Base-by-base conservation (phyloP, 2,113 vertebrate species). In the Thymallus thymallus region DNA sequence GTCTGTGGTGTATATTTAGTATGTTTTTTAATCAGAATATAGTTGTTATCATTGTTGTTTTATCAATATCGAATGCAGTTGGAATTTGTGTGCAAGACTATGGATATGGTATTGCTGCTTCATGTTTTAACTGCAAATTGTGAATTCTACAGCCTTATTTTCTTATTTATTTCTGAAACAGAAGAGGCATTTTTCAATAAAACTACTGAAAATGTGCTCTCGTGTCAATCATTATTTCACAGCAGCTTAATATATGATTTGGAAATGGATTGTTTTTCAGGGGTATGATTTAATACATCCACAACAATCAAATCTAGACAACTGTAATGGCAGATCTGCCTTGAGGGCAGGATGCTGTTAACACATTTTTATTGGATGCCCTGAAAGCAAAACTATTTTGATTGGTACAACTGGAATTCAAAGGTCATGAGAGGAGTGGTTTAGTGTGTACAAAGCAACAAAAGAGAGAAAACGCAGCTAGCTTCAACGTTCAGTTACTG, bases 161-260 rank as follows among this genome's bases (percentile, higher is more conserved):
- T 94, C 92, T 94, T 98, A 98, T 99, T 99, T 98, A 98, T 99
- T 99, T 98, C 96, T 97, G 94, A 97, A 97, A 95, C 93, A 95
- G 94, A 97, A 95, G 96, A 99, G 96, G 97, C 96, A 96, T 98
- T 99, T 99, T 99, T 98, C 96, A 99, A 99, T 99, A 99, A 99
- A 99, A 99, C 97, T 98, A 98, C 97, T 98, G 97, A 99, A 99
- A 99, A 98, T 88, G 71, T 79, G 74, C 62, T 4, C 6, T 13
- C 2, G 60, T 61, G 32, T 75, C 30, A 7, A 12, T 65, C 55
- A 26, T 60, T 23, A 10, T 2, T 71, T 18, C 9, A 13, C 3
- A 18, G 48, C 16, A 18, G 16, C 14, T 18, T 18, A 51, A 18
- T 51, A 51, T 51, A 51, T 4, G 48, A 51, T 51, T 18, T 51